Evolutionary conservation across 2,888 invertebrate species (phyloP), one percentile per base, ranked within the genome.

Genomic region (Tanytarsus gracilentus): DNA sequence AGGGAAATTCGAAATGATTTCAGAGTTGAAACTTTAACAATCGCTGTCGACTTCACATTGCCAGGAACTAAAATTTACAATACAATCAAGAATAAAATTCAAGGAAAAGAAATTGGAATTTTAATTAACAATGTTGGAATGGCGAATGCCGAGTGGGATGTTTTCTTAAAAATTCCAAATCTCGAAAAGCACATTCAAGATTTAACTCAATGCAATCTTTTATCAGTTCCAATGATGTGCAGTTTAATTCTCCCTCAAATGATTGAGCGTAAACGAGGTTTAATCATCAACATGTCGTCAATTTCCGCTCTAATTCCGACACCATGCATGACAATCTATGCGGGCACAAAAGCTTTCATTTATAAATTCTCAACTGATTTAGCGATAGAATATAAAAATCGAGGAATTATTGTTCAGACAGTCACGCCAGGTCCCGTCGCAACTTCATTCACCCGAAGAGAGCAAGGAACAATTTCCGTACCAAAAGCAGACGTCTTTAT

Each of bases 391-490:
- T 91, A 88, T 67, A 74, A 77, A 16, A 80, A 81, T 36, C 75
- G 79, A 40, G 89, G 89, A 1, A 82, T 92, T 23, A 79, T 83
- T 4, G 77, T 92, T 4, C 93, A 95, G 75, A 85, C 87, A 68
- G 77, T 95, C 0, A 75, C 85, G 62, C 95, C 95, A 0, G 93
- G 90, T 1, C 90, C 87, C 66, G 94, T 96, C 1, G 89, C 90
- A 21, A 92, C 94, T 0, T 94, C 94, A 69, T 90, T 93, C 88
- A 85, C 88, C 7, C 88, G 88, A 67, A 86, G 93, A 62, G 78
- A 80, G 14, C 77, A 78, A 36, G 77, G 85, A 26, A 81, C 84
- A 0, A 77, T 84, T 72, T 82, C 90, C 75, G 85, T 88, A 0
- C 91, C 91, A 0, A 79, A 83, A 0, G 82, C 91, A 0, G 78